Evolutionary conservation across 2,113 vertebrate species (phyloP).

Genomic region (Tamias sibiricus): DNA sequence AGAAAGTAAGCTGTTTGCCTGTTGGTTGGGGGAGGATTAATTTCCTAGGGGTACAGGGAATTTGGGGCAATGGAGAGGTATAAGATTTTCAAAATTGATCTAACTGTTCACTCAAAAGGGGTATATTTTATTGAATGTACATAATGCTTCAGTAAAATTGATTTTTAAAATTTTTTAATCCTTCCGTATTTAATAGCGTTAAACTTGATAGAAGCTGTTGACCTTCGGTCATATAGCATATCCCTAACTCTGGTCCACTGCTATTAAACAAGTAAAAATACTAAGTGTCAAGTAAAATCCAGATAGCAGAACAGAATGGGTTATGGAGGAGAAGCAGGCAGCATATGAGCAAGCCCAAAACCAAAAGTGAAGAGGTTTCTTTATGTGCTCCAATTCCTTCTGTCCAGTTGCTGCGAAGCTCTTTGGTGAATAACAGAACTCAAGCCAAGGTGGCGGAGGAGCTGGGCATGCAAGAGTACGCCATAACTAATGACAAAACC

Average conservation of each 20-base stretch:
- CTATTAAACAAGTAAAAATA: background rate
- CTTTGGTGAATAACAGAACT: constrained; percentile 98
- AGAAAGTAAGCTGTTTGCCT: background rate
- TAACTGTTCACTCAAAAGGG: background rate
- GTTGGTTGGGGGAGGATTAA: background rate
- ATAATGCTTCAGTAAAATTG: background rate
- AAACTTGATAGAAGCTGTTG: background rate
- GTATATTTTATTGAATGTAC: constrained; percentile 16
- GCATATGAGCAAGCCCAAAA: background rate
- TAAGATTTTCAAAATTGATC: constrained; percentile 23
- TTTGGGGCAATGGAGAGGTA: background rate
- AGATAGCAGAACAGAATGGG: background rate
- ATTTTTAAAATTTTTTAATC: background rate
- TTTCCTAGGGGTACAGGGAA: background rate
- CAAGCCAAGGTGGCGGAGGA: constrained; percentile 99
- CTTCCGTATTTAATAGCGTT: constrained; percentile 25
- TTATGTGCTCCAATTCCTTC: constrained; percentile 50
- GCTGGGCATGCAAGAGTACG: constrained; percentile 98
- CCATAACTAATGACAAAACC: constrained; percentile 99
- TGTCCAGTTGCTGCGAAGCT: constrained; percentile 94
- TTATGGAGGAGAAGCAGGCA: background rate
- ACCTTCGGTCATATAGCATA: background rate
- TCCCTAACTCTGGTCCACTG: background rate
- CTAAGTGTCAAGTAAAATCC: background rate
- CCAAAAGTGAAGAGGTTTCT: background rate